Conservation (phyloP, 2,888 invertebrate genomes). For the Dicyrtoma fusca region DNA sequence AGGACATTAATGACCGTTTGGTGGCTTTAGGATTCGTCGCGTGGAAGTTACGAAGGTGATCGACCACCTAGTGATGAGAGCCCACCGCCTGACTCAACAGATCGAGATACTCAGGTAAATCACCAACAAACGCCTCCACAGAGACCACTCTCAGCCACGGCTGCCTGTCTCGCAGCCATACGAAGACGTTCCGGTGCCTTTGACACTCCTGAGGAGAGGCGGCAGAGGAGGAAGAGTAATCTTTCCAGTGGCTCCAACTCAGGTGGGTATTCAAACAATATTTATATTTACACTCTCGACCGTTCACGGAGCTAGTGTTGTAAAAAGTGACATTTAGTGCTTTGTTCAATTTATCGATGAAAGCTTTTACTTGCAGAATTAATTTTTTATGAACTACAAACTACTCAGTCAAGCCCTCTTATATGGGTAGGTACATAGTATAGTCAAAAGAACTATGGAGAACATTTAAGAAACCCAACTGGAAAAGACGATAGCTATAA, state of each 20-base stretch:
- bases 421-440: no score
- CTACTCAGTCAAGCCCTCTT: no score
- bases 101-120: slow-evolving; percentile 43
- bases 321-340: no score
- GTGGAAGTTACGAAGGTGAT: slow-evolving; percentile 59
- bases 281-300: slow-evolving; percentile 17
- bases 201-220: slow-evolving; percentile 54
- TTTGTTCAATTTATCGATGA: no score
- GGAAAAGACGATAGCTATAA: no score
- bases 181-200: slow-evolving; percentile 56
- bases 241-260: slow-evolving; percentile 52
- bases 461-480: no score
- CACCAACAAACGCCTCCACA: slow-evolving; percentile 40
- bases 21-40: slow-evolving; percentile 58
- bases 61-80: slow-evolving; percentile 58
- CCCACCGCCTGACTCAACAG: slow-evolving; percentile 55
- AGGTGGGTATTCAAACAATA: slow-evolving; percentile 38
- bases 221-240: slow-evolving; percentile 52
- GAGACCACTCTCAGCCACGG: slow-evolving; percentile 55
- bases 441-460: no score
- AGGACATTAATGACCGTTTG: no score
- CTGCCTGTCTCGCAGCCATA: slow-evolving; percentile 55
- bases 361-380: no score
- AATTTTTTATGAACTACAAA: no score
- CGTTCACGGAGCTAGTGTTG: no score